Percentiles rank a stretch among this genome's conserved stretches.
Evolutionary conservation across 2,888 invertebrate species (phyloP).

Genomic region (Tachina grossa): DNA sequence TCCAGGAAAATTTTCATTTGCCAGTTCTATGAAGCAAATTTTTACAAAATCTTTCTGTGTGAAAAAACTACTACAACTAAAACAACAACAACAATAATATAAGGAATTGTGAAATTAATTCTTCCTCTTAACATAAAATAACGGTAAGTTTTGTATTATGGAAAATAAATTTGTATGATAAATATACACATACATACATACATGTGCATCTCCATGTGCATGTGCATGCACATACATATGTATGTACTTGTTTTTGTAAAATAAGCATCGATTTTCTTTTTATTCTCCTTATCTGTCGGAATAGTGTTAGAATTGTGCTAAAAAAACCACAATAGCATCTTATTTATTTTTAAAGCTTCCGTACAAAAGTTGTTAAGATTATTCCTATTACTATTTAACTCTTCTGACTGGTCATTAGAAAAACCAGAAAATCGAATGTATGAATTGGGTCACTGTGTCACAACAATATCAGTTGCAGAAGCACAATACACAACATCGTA

Average conservation of each 20-base stretch:
- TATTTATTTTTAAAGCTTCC: conserved; percentile 20
- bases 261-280: conserved; percentile 27
- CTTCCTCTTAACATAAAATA: conserved; percentile 47
- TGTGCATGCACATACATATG: neutral
- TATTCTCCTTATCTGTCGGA: conserved; percentile 6
- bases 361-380: conserved; percentile 59
- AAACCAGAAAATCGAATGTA: conserved; percentile 80
- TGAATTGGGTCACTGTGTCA: conserved; percentile 80
- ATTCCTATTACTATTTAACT: conserved; percentile 72
- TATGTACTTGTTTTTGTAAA: neutral
- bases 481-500: conserved; percentile 31
- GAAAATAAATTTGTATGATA: neutral
- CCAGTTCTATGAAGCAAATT: neutral
- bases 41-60: conserved; percentile 35
- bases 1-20: conserved; percentile 38
- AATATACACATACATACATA: neutral
- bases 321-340: conserved; percentile 28
- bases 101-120: conserved; percentile 51
- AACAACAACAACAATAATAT: conserved; percentile 13
- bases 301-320: conserved; percentile 17
- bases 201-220: neutral
- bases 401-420: conserved; percentile 66
- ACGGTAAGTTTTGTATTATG: conserved; percentile 63
- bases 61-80: conserved; percentile 9
- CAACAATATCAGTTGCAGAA: conserved; percentile 72